Conservation (phyloP, 1,140 invertebrate genomes). For the Uloborus diversus region DNA sequence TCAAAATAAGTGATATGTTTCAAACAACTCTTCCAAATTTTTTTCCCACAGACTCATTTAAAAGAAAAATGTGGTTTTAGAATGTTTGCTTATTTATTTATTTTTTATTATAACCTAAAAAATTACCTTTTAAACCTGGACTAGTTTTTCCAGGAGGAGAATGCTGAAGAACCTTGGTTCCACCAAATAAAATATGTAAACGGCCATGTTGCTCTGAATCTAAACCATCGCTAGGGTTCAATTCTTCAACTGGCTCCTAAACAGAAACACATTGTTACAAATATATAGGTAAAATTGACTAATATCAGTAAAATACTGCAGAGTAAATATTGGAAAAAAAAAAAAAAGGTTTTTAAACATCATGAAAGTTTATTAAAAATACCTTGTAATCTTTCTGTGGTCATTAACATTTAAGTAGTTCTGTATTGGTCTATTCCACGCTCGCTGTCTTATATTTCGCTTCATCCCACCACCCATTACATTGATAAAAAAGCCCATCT, state of each 20-base stretch:
- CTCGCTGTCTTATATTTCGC: no score
- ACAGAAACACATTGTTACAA: neutral
- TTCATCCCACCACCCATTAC: no score
- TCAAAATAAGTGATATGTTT: neutral
- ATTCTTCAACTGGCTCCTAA: conserved; percentile 86
- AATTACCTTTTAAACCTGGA: conserved; percentile 72
- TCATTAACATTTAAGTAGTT: no score
- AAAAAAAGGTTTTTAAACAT: neutral
- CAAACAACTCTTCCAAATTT: no score
- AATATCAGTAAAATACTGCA: neutral
- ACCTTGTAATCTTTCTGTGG: no score
- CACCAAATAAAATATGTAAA: conserved; percentile 93
- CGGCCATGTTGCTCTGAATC: conserved; percentile 91
- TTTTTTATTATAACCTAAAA: no score
- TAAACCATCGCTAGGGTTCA: conserved; percentile 74
- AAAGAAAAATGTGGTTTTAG: neutral
- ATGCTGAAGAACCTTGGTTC: conserved; percentile 97
- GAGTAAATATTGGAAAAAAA: neutral
- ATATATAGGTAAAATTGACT: neutral
- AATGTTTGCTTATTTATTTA: neutral
- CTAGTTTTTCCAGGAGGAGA: conserved; percentile 84
- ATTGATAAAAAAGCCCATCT: no score
- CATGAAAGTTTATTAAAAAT: no score
- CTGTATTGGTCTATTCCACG: no score
- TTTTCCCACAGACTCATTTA: no score